phyloP scores from a whole-genome alignment of 2,113 vertebrate genomes.

The Garra rufa region DNA sequence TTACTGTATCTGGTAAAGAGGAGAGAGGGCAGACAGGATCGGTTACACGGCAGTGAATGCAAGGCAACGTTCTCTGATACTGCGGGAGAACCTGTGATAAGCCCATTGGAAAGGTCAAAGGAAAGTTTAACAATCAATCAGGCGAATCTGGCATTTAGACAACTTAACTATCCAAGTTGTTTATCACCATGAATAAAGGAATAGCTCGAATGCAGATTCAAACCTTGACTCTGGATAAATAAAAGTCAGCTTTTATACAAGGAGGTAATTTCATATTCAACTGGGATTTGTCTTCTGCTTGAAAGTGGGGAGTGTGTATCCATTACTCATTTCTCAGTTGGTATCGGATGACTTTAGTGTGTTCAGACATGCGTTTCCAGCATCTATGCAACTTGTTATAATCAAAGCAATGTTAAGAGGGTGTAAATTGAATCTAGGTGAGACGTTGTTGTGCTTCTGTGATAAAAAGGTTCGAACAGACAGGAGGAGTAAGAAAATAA shows the following conservation, averaged over 20 bases:
- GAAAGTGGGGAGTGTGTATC: neutral
- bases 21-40: slow-evolving; percentile 38
- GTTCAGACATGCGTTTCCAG: neutral
- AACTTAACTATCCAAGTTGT: slow-evolving; percentile 33
- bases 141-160: slow-evolving; percentile 47
- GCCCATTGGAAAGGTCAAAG: slow-evolving; percentile 55
- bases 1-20: slow-evolving; percentile 31
- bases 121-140: slow-evolving; percentile 52
- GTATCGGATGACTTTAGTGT: neutral
- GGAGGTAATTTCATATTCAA: slow-evolving; percentile 12
- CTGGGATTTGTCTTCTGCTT: slow-evolving; percentile 3
- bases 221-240: slow-evolving; percentile 10
- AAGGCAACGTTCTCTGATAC: slow-evolving; percentile 46
- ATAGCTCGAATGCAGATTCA: slow-evolving; percentile 3
- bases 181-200: slow-evolving; percentile 29
- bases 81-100: slow-evolving; percentile 45
- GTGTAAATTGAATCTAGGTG: neutral
- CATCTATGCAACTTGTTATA: neutral
- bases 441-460: neutral
- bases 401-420: neutral
- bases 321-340: neutral
- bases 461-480: neutral
- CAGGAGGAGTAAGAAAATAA: neutral
- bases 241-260: neutral
- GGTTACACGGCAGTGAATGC: slow-evolving; percentile 35